phyloP scores from a whole-genome alignment of 2,113 vertebrate species.

The Oplegnathus fasciatus region DNA sequence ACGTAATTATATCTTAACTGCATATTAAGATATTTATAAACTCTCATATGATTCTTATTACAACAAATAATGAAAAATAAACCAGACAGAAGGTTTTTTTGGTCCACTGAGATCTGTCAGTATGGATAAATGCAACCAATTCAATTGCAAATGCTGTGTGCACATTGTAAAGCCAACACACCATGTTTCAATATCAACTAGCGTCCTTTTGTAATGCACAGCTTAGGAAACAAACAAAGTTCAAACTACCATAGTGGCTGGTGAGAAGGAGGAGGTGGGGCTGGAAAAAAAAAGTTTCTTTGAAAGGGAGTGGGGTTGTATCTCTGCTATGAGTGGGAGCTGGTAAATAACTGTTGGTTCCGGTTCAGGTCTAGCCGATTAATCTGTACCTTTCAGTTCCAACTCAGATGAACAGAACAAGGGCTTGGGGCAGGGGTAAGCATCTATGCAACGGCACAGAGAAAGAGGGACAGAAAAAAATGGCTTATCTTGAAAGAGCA shows the following conservation, averaged over 20 bases:
- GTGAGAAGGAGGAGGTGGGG: conserved; percentile 10
- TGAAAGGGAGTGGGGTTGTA: conserved; percentile 43
- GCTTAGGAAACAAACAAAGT: conserved; percentile 49
- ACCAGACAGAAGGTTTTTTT: neutral
- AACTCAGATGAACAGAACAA: conserved; percentile 77
- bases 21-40: neutral
- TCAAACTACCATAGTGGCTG: conserved; percentile 37
- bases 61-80: neutral
- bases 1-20: neutral
- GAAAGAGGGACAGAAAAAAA: conserved; percentile 71
- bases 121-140: conserved; percentile 34
- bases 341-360: conserved; percentile 76
- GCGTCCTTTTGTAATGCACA: conserved; percentile 19
- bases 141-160: conserved; percentile 58
- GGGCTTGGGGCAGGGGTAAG: conserved; percentile 73
- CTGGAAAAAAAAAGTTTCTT: conserved; percentile 13
- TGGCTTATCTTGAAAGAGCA: conserved; percentile 85
- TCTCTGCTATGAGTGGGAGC: conserved; percentile 44
- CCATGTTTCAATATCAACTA: conserved; percentile 44
- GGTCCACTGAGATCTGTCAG: conserved; percentile 29
- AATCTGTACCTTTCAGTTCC: conserved; percentile 74
- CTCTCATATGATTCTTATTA: neutral
- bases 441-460: conserved; percentile 63
- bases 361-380: conserved; percentile 70
- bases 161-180: conserved; percentile 39